A percentile compares a stretch with the other conserved stretches of the same genome.
Conservation (phyloP, 2,888 invertebrate genomes). For the Sclerodermus sp. region DNA sequence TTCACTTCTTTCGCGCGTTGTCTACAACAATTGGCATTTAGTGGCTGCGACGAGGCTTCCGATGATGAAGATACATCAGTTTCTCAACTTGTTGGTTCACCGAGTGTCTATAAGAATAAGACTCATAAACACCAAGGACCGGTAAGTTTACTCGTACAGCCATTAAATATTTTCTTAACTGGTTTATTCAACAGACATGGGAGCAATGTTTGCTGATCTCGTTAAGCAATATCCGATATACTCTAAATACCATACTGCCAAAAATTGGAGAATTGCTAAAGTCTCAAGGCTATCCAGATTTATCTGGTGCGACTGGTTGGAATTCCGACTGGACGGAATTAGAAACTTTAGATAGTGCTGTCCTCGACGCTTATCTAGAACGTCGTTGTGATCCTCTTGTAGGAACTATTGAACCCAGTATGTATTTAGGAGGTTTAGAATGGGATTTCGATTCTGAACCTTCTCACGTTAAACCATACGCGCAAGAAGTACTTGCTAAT, state of each 20-base stretch:
- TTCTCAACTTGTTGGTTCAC: constrained; percentile 68
- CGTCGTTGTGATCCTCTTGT: constrained; percentile 92
- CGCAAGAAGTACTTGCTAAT: constrained; percentile 85
- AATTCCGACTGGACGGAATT: constrained; percentile 65
- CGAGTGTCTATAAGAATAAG: constrained; percentile 56
- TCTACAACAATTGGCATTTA: constrained; percentile 72
- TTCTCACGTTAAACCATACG: constrained; percentile 81
- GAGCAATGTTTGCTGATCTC: constrained; percentile 83
- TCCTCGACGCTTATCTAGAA: constrained; percentile 82
- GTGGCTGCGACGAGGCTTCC: constrained; percentile 67
- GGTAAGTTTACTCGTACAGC: too few species aligned
- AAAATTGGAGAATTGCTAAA: constrained; percentile 69
- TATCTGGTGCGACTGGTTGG: constrained; percentile 50
- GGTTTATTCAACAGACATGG: constrained; percentile 68
- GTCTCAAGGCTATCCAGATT: constrained; percentile 72
- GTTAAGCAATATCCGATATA: constrained; percentile 86
- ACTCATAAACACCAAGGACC: constrained; percentile 47
- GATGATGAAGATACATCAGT: constrained; percentile 62
- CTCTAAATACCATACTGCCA: constrained; percentile 73
- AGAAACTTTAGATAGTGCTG: constrained; percentile 63
- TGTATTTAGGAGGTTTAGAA: constrained; percentile 89
- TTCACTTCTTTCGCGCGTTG: constrained; percentile 60
- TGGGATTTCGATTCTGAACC: constrained; percentile 79
- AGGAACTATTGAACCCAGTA: constrained; percentile 93
- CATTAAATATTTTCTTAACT: constrained; percentile 42